These are phyloP conservation scores for Lepeophtheirus nordmannii DNA, from an alignment of 2,888 invertebrate genomes.

Conservation along the genomic window DNA sequence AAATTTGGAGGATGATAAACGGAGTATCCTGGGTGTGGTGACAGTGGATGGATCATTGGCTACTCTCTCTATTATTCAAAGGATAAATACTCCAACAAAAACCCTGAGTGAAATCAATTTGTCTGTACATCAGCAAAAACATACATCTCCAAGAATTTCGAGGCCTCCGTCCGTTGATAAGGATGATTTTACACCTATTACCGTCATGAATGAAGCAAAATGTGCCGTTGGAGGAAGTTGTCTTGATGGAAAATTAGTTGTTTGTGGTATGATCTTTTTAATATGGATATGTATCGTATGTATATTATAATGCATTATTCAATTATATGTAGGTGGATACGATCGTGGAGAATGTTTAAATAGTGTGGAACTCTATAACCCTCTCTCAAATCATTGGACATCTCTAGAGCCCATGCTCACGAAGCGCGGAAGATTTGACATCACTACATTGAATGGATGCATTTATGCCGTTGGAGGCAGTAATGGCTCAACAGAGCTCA, in stretches of 20 bases:
- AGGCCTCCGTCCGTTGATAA: constrained; percentile 34
- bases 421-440: constrained; percentile 60
- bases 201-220: constrained; percentile 49
- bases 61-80: constrained; percentile 46
- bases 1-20: constrained; percentile 38
- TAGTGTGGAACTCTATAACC: constrained; percentile 56
- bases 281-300: too few relatives aligned
- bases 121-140: background rate
- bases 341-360: constrained; percentile 66
- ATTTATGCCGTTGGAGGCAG: constrained; percentile 68
- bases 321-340: constrained; percentile 49
- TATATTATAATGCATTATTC: too few relatives aligned
- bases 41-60: constrained; percentile 47
- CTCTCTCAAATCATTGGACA: constrained; percentile 52
- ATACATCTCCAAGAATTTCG: constrained; percentile 25
- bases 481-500: constrained; percentile 64
- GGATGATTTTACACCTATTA: constrained; percentile 43
- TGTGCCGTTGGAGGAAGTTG: constrained; percentile 61
- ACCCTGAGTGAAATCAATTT: background rate
- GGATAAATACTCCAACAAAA: constrained; percentile 37
- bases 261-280: constrained; percentile 53
- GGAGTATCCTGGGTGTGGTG: constrained; percentile 47
- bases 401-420: constrained; percentile 52
- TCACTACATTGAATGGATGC: constrained; percentile 48
- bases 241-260: constrained; percentile 52